phyloP scores from a whole-genome alignment of 2,888 invertebrate genomes.

The Eupelmus urozonus region DNA sequence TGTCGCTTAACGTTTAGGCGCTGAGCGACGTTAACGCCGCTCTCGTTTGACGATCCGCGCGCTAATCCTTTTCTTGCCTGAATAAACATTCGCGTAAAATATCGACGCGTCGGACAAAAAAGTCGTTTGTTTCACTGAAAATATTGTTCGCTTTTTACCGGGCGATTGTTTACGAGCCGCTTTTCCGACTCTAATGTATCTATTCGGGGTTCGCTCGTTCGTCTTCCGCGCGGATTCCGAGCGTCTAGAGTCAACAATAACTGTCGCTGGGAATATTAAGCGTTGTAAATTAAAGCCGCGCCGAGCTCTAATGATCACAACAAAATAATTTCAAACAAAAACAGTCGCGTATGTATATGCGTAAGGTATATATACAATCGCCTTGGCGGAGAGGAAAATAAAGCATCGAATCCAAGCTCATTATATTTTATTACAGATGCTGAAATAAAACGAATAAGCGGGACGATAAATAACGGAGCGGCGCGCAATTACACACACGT shows the following conservation, averaged over 20 bases:
- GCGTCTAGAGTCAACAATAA: no score
- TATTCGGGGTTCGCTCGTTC: neutral
- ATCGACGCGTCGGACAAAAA: slow-evolving; percentile 19
- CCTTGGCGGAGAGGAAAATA: neutral
- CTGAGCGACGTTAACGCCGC: slow-evolving; percentile 55
- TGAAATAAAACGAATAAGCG: slow-evolving; percentile 3
- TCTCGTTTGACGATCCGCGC: slow-evolving; percentile 27
- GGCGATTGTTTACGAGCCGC: neutral
- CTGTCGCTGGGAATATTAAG: no score
- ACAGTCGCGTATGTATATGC: no score
- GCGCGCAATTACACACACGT: no score
- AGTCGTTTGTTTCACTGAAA: slow-evolving; percentile 43
- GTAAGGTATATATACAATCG: neutral
- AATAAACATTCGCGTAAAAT: neutral
- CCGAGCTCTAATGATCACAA: neutral
- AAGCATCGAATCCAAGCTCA: slow-evolving; percentile 16
- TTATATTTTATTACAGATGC: slow-evolving; percentile 30
- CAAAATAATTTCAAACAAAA: neutral
- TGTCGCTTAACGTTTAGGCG: slow-evolving; percentile 47
- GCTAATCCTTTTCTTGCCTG: slow-evolving; percentile 21
- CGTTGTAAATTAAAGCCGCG: neutral
- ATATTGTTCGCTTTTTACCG: slow-evolving; percentile 7
- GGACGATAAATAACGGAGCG: slow-evolving; percentile 28
- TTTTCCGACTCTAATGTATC: neutral
- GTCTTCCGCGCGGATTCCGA: neutral